Conservation (phyloP, 2,888 invertebrate species). For the Meteorus colon region DNA sequence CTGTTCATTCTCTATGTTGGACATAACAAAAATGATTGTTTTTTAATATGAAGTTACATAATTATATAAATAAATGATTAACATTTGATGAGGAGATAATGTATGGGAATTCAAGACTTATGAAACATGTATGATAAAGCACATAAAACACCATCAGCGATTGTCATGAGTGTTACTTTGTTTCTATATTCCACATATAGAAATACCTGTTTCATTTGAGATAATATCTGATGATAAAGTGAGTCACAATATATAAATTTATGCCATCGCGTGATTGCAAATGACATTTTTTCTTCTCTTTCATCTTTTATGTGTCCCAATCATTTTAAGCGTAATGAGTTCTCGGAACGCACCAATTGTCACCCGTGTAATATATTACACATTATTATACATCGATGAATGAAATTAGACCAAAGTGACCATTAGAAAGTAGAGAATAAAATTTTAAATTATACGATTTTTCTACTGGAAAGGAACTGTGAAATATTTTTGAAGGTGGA, state of each 20-base stretch:
- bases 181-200: neutral
- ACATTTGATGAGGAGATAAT: too few relatives aligned
- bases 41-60: neutral
- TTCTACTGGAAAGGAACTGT: too few relatives aligned
- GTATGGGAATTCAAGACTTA: neutral
- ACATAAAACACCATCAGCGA: neutral
- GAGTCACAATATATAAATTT: neutral
- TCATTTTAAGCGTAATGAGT: constrained; percentile 30
- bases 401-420: constrained; percentile 17
- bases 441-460: too few relatives aligned
- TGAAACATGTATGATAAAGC: neutral
- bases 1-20: neutral
- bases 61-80: neutral
- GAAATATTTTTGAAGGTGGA: too few relatives aligned
- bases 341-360: constrained; percentile 33
- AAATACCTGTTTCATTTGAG: neutral
- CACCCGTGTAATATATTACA: constrained; percentile 1
- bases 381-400: constrained; percentile 25
- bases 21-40: neutral
- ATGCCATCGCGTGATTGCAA: constrained; percentile 38
- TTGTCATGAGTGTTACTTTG: neutral
- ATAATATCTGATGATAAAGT: neutral
- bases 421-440: too few relatives aligned
- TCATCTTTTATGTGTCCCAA: neutral
- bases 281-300: constrained; percentile 30